phyloP scores from a whole-genome alignment of 1,140 invertebrate genomes.

The Trichogramma pretiosum region DNA sequence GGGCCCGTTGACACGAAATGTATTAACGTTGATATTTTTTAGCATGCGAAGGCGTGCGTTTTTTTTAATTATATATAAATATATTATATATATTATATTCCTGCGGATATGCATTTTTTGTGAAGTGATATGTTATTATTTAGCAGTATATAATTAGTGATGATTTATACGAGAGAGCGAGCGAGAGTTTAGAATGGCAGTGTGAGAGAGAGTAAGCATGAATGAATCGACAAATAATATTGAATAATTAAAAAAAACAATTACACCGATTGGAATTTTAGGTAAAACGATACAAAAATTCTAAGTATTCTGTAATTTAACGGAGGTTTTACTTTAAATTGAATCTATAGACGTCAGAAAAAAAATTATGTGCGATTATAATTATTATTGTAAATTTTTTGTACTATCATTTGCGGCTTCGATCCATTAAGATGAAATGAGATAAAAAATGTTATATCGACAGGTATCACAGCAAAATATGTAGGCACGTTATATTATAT shows the following conservation, averaged over 20 bases:
- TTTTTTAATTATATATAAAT: constrained; percentile 46
- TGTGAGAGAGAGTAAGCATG: constrained; percentile 27
- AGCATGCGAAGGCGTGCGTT: constrained; percentile 15
- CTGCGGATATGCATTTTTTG: constrained; percentile 62
- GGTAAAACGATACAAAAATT: constrained; percentile 11
- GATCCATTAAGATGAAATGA: constrained; percentile 3
- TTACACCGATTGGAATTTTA: neutral
- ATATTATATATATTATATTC: constrained; percentile 72
- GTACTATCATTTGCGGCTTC: constrained; percentile 11
- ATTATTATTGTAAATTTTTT: constrained; percentile 17
- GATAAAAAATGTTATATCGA: constrained; percentile 7
- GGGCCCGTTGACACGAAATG: constrained; percentile 14
- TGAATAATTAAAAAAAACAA: too few species aligned
- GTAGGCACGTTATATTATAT: constrained; percentile 10
- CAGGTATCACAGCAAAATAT: constrained; percentile 15
- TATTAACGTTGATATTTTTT: constrained; percentile 20
- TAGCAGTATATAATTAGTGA: constrained; percentile 48
- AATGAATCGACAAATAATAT: constrained; percentile 7
- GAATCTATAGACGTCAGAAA: constrained; percentile 8
- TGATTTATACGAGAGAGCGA: constrained; percentile 45
- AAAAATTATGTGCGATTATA: constrained; percentile 18
- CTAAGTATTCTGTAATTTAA: constrained; percentile 7
- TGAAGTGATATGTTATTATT: constrained; percentile 65
- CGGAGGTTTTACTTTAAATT: constrained; percentile 13
- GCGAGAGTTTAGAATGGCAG: constrained; percentile 44